Evolutionary conservation across 2,888 invertebrate species (phyloP), one percentile per base, ranked within the genome.

Genomic region (Pollenia griseotomentosa): DNA sequence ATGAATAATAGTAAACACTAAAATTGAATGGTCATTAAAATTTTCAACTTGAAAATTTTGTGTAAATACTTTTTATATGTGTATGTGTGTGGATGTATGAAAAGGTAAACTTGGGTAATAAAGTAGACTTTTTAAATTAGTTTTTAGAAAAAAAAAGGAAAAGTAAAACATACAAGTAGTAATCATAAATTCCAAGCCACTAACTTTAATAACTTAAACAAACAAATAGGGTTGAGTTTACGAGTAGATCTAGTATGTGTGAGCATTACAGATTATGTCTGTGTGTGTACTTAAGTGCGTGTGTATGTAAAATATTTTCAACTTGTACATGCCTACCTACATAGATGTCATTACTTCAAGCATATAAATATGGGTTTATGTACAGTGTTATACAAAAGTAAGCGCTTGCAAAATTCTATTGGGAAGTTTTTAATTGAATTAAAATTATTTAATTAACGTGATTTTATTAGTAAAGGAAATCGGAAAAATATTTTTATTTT

Each of bases 201-300:
- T 83, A 82, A 79, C 82, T 83, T 86, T 86, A 83, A 86, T 86
- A 83, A 79, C 83, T 83, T 74, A 79, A 68, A 48, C 57, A 81
- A 74, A 63, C 16, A 80, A 66, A 80, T 70, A 53, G 55, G 46
- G 55, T 48, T 51, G 71, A 63, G 70, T 70, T 12, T 33, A 23
- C 42, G 51, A n/a, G 44, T 42, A 23, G 4, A 14, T n/a, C 5
- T 16, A 4, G 11, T 61, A 10, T 65, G 48, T 74, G 12, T 48
- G 40, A 44, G 1, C 51, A 33, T 11, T 33, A 33, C 33, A 33
- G 6, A 6, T 14, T 55, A n/a, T 59, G 48, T 7, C 1, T 44
- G 44, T 12, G 8, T 40, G 48, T 33, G 23, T 11, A 11, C 11
- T 11, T 55, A 11, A 2, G 16, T 51, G 10, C 16, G 48, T 66